These are phyloP conservation scores for Drosophila ambigua DNA, from an alignment of 1,140 invertebrate species.

Conservation along the genomic window DNA sequence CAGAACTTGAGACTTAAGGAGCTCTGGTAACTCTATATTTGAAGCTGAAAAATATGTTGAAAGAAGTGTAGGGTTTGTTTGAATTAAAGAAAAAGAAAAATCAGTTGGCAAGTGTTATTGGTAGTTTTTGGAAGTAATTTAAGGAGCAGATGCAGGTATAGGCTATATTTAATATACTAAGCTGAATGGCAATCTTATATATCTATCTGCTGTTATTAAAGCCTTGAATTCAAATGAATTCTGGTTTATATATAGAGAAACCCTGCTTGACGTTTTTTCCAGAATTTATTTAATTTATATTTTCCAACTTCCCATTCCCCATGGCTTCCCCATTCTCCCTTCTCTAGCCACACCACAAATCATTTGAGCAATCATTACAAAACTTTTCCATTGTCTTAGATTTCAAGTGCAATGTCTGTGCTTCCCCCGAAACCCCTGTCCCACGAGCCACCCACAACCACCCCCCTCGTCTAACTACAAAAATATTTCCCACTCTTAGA, in stretches of 20 bases:
- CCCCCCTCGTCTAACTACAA: slow-evolving; percentile 12
- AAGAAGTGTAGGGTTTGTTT: neutral
- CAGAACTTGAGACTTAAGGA: neutral
- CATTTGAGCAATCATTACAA: slow-evolving; percentile 25
- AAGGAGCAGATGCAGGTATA: too few species aligned
- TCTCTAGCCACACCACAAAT: neutral
- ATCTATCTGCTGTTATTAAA: too few species aligned
- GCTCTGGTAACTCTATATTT: neutral
- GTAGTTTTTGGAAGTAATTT: too few species aligned
- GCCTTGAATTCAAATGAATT: too few species aligned
- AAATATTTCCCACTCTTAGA: slow-evolving; percentile 47
- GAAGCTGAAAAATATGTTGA: neutral
- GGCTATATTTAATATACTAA: too few species aligned
- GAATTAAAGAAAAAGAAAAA: too few species aligned
- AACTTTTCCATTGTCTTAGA: slow-evolving; percentile 43
- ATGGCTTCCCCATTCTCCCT: neutral
- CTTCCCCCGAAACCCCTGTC: neutral
- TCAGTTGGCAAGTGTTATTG: too few species aligned
- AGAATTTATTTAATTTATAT: slow-evolving; percentile 11
- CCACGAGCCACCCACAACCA: slow-evolving; percentile 6
- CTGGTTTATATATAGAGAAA: too few species aligned
- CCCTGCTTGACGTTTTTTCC: neutral
- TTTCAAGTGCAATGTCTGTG: slow-evolving; percentile 57
- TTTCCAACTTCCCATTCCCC: neutral
- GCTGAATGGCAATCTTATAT: too few species aligned